Base-by-base conservation (phyloP, 2,113 vertebrate genomes). In the Egretta garzetta region DNA sequence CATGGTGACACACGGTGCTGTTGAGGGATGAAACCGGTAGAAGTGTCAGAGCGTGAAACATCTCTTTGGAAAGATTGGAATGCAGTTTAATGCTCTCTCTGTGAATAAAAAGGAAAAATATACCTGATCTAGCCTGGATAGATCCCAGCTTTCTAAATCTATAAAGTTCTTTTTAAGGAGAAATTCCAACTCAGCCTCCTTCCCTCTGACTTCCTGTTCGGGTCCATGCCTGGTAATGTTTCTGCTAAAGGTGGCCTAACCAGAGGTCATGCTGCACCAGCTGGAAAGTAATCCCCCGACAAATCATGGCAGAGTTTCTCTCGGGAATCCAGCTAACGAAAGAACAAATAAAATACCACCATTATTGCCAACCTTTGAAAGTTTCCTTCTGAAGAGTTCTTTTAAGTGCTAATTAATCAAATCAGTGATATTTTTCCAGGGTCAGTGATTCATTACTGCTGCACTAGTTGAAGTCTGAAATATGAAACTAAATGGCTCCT, bases 361-460 rank as follows among this genome's bases (percentile, higher is more conserved):
- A 77, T 88, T 88, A 95, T 77, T 92, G 63, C 68, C 92, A 95
- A 24, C 92, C 95, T 94, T 94, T 93, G 72, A 86, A 94, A 93
- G 88, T 86, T 93, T 63, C 82, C 82, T 94, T 88, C 90, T 83
- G 80, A 97, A 45, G 92, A 60, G 68, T 72, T 81, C 63, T 90
- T 92, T 88, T 56, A 95, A 92, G 91, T 86, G 92, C 92, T 93
- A 96, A 96, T 97, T 97, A 97, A 97, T 96, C 96, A 95, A 96
- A 97, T 93, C 94, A 94, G 95, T 95, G 94, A 87, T 91, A 96
- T 96, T 96, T 96, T 96, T 91, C 91, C 35, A 39, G 96, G 96
- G 94, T 97, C 95, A 93, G 77, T 96, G 94, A 93, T 79, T 97
- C 96, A 96, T 91, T 93, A 63, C 83, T 81, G 91, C 95, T 71